Base-by-base conservation (phyloP, 2,113 vertebrate genomes). In the Malaclemys terrapin region DNA sequence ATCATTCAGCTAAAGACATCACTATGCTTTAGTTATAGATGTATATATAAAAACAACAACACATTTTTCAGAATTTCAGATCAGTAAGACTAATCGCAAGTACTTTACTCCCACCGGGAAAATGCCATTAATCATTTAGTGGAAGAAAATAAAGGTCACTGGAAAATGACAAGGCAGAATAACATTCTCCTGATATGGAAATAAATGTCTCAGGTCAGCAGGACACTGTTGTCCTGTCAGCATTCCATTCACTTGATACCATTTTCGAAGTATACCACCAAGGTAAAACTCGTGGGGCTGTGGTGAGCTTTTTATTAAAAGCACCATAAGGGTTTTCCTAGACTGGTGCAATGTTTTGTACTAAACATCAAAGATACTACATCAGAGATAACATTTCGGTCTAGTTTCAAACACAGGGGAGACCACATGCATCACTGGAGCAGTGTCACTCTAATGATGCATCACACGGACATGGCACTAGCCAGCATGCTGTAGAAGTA, bases 41-140 rank as follows among this genome's bases (percentile, higher is more conserved):
- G 0, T n/a, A 69, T n/a, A 10, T 69, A 20, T 69, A 69, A 69
- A 31, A 62, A 29, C 2, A 54, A 0, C 3, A 27, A 17, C 65
- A 69, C 7, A n/a, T 76, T 76, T 45, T 27, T 45, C 42, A 47
- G 42, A 1, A 76, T 14, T 45, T 13, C 72, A 45, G 72, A 76
- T 16, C 24, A 56, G 19, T 69, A 19, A 91, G 56, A 76, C 22
- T 12, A 47, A 76, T n/a, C 5, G 4, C 35, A n/a, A 10, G 65
- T n/a, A 72, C 27, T 47, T 47, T 45, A 45, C 22, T 47, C 75
- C 75, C 24, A 78, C 25, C 4, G 7, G 22, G 75, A 78, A 78
- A 78, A 78, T 78, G 42, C 25, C 75, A 54, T 1, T 38, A 27
- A 31, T 62, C 14, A 59, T 20, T 13, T 13, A 87, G 5, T 9